Evolutionary conservation across 2,113 vertebrate genomes (phyloP), one percentile per base, ranked within the genome.

Genomic region (Phainopepla nitens): DNA sequence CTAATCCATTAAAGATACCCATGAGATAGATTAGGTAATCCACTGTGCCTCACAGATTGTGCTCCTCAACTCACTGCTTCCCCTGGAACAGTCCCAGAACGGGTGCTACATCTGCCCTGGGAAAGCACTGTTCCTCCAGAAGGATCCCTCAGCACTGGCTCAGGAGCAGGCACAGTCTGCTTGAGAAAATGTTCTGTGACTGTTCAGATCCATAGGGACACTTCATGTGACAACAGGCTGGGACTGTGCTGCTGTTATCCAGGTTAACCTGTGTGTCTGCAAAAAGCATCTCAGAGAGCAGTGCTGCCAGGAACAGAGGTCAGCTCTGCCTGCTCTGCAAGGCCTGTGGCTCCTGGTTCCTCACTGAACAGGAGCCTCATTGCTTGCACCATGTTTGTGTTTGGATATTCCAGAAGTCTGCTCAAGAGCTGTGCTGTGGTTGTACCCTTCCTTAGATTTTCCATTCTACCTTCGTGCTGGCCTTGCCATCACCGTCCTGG

Each of bases 1-100:
- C 93, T 95, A 95, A 96, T 96, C 90, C 77, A 89, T 95, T 96
- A 92, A 94, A 96, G 95, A 92, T 69, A 49, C 95, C 93, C 84
- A 61, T 51, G 94, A 91, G 94, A 22, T 77, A 90, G 82, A 89
- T 96, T 82, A 79, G 66, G 81, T 82, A 93, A 94, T 94, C 70
- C 91, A 82, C 75, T 87, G 83, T 77, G 87, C 83, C 86, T 94
- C 91, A 71, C 61, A 76, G 89, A 90, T 6, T 87, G 94, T 84
- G 44, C 56, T 89, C 64, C 64, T 78, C 71, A 95, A 60, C 35
- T 82, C 73, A 28, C 87, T 70, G 33, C 57, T 77, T 93, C 81
- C 89, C 89, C 51, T 87, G 45, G 66, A 89, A 65, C 10, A 87
- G 58, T 36, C 86, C 53, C 64, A 83, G 76, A 53, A 44, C 0